Evolutionary conservation across 2,113 vertebrate species (phyloP).

Genomic region (Hassar affinis): DNA sequence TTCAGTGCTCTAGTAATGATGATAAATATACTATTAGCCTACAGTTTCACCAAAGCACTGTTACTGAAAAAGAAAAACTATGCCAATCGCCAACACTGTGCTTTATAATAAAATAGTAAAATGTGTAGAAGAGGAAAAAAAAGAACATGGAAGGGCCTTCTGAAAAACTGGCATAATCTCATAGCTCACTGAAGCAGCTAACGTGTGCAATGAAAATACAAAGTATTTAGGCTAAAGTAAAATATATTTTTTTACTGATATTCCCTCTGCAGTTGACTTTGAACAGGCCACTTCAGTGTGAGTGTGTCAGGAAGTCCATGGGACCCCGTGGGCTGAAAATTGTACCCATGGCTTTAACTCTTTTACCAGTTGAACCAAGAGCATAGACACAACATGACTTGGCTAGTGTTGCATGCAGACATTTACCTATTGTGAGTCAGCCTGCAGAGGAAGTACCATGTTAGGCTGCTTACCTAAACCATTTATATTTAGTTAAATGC

Average conservation of each 20-base stretch:
- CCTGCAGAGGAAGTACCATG: background rate
- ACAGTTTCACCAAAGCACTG: background rate
- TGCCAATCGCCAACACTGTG: conserved; percentile 1
- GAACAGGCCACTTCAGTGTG: background rate
- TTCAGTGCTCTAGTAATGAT: conserved; percentile 2
- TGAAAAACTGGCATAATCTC: background rate
- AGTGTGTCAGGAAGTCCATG: background rate
- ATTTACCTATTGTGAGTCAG: conserved; percentile 8
- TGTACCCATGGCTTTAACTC: background rate
- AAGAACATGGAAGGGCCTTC: background rate
- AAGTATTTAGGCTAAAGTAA: no score
- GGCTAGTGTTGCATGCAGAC: background rate
- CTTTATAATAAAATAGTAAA: conserved; percentile 1
- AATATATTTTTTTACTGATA: no score
- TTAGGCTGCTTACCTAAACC: background rate
- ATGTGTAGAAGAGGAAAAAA: background rate
- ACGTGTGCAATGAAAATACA: no score
- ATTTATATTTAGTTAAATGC: background rate
- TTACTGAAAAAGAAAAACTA: conserved; percentile 2
- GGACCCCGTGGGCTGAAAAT: background rate
- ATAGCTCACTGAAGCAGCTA: conserved; percentile 22
- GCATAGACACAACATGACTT: background rate
- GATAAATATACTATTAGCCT: conserved; percentile 13
- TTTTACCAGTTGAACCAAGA: background rate
- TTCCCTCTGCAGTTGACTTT: conserved; percentile 1